Conservation (phyloP, 2,797 vertebrate genomes). For the Galaxias olidus region DNA sequence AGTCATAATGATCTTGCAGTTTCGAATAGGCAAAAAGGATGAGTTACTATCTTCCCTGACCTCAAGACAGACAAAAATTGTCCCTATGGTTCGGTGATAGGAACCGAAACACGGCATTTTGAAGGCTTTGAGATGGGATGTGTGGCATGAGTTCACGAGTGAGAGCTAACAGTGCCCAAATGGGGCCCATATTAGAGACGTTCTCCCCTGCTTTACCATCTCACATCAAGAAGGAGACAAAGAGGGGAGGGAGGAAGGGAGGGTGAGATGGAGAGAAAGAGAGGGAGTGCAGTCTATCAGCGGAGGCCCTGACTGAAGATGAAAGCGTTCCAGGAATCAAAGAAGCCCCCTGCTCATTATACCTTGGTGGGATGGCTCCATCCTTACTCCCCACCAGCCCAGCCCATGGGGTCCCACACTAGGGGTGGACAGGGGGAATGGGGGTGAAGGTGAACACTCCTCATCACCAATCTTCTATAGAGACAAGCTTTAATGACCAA, state of each 20-base stretch:
- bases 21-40: conserved; percentile 39
- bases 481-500: not conserved
- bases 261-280: conserved; percentile 16
- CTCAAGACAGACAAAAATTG: conserved; percentile 54
- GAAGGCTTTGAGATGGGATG: conserved; percentile 33
- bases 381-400: conserved; percentile 45
- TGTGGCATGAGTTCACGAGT: conserved; percentile 36
- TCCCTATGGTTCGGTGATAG: conserved; percentile 54
- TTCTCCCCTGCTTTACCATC: conserved; percentile 56
- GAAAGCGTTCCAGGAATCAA: conserved; percentile 70
- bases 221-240: conserved; percentile 69
- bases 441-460: conserved; percentile 47
- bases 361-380: conserved; percentile 61
- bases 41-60: conserved; percentile 37
- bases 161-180: conserved; percentile 38
- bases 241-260: conserved; percentile 32
- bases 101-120: conserved; percentile 59
- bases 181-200: conserved; percentile 54
- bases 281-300: conserved; percentile 47
- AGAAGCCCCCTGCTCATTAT: conserved; percentile 69
- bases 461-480: not conserved
- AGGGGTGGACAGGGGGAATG: conserved; percentile 32
- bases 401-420: conserved; percentile 30
- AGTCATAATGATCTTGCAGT: conserved; percentile 59
- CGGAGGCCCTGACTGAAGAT: conserved; percentile 66